Percentiles rank a stretch among this genome's conserved stretches.
phyloP scores from a whole-genome alignment of 2,113 vertebrate genomes.

The Marmota flaviventris region DNA sequence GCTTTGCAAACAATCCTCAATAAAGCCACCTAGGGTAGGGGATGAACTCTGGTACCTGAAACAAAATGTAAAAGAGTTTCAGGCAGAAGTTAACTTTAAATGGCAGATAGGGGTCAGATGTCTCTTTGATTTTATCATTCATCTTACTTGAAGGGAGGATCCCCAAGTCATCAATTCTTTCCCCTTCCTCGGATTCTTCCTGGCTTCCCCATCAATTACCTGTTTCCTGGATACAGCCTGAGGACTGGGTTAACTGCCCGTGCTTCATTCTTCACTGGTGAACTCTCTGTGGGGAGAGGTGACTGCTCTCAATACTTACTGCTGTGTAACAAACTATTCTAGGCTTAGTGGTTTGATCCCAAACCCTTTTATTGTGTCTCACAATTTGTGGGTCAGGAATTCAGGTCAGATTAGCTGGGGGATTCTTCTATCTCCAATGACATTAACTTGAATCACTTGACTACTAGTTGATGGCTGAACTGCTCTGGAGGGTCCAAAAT shows the following conservation, averaged over 20 bases:
- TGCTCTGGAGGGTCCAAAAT: neutral
- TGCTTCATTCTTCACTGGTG: neutral
- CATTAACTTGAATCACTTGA: neutral
- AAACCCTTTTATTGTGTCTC: too few species aligned
- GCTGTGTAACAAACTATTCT: neutral
- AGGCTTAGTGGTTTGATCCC: neutral
- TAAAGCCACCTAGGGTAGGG: too few species aligned
- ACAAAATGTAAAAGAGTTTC: neutral
- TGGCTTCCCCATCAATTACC: neutral
- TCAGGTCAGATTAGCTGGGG: neutral
- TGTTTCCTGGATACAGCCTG: neutral
- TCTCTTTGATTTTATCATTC: neutral
- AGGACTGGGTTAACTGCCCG: neutral
- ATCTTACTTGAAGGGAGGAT: neutral
- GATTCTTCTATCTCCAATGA: neutral
- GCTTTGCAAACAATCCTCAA: neutral
- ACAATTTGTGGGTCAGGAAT: neutral
- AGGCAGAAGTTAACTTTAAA: neutral
- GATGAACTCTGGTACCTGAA: neutral
- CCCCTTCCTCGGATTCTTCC: neutral
- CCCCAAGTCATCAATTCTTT: neutral
- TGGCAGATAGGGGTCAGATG: too few species aligned
- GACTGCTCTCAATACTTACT: neutral
- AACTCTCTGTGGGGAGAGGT: neutral
- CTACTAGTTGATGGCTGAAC: neutral